phyloP scores from a whole-genome alignment of 2,113 vertebrate species.

The Axis porcinus region DNA sequence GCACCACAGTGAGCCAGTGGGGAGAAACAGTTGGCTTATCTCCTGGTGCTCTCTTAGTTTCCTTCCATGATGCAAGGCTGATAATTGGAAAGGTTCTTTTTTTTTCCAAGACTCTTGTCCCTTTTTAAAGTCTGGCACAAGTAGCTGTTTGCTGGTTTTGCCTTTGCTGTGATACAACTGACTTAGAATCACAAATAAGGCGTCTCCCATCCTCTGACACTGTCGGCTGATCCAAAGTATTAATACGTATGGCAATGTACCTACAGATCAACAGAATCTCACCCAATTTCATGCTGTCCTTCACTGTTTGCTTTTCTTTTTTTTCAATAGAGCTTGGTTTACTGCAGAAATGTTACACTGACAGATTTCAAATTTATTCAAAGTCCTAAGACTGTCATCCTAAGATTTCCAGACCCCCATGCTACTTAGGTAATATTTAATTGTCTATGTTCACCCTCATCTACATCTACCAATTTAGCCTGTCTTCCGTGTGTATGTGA shows the following conservation, averaged over 20 bases:
- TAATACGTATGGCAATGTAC: fast-evolving
- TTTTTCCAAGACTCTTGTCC: not conserved
- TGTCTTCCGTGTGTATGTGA: not conserved
- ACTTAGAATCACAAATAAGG: not conserved
- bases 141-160: not conserved
- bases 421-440: not conserved
- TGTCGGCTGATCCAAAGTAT: not conserved
- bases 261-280: not conserved
- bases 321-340: not conserved
- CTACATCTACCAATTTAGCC: not conserved
- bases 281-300: not conserved
- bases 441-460: not conserved
- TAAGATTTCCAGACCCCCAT: not conserved
- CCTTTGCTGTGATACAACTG: not conserved
- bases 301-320: too few species aligned
- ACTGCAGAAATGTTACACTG: not conserved
- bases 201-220: not conserved
- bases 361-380: not conserved
- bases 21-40: not conserved
- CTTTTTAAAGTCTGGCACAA: not conserved
- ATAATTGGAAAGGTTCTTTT: not conserved
- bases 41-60: not conserved
- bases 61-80: not conserved
- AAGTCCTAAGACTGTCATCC: not conserved
- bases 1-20: not conserved